Conservation (phyloP, 2,888 invertebrate genomes). For the Sarcophaga carnaria region DNA sequence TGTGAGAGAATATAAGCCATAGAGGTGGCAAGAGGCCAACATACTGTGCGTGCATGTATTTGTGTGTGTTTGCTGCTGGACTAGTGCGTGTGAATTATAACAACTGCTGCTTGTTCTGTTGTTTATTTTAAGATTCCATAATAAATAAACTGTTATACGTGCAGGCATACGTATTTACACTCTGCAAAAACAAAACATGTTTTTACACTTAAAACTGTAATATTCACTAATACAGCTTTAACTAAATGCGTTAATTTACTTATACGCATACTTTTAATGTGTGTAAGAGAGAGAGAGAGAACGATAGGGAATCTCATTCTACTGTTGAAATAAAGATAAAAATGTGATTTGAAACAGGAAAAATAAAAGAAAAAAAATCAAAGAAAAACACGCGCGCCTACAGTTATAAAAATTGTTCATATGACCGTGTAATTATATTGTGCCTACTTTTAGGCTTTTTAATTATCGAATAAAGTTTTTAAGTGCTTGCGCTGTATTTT, state of each 20-base stretch:
- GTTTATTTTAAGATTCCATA: conserved; percentile 23
- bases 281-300: no score
- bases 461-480: not conserved
- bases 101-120: conserved; percentile 9
- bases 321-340: no score
- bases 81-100: conserved; percentile 27
- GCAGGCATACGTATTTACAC: not conserved
- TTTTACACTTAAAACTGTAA: conserved; percentile 35
- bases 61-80: not conserved
- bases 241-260: not conserved
- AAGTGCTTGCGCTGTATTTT: not conserved
- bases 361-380: no score
- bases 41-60: not conserved
- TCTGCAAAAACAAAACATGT: not conserved
- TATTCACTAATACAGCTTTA: not conserved
- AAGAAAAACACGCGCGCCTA: no score
- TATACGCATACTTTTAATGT: no score
- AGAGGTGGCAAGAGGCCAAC: not conserved
- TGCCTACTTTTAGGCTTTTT: no score
- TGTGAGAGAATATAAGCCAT: not conserved
- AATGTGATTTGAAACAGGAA: no score
- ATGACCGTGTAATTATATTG: no score
- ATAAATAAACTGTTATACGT: conserved; percentile 44
- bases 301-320: no score
- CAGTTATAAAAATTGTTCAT: no score